Percentiles rank a stretch among this genome's conserved stretches.
phyloP scores from a whole-genome alignment of 2,113 vertebrate genomes.

The Eptesicus fuscus region DNA sequence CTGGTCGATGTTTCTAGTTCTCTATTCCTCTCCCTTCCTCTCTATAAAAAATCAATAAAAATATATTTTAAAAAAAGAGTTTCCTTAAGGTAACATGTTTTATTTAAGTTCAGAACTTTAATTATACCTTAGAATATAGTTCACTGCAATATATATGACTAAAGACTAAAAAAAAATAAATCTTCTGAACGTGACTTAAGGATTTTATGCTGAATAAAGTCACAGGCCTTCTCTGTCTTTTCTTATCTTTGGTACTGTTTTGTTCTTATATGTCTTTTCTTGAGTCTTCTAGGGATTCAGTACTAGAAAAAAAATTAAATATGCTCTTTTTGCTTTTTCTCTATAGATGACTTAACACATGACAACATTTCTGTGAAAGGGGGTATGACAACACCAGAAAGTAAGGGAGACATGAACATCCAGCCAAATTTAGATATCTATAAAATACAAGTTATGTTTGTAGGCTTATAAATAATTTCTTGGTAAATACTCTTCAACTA shows the following conservation, averaged over 20 bases:
- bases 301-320: not conserved
- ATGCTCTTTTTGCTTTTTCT: not conserved
- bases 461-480: conserved; percentile 60
- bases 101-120: not conserved
- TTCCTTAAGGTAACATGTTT: not conserved
- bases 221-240: not conserved
- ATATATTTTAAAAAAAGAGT: too few species aligned
- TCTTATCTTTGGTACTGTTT: not conserved
- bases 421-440: not conserved
- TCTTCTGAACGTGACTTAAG: not conserved
- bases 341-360: not conserved
- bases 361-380: not conserved
- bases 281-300: not conserved
- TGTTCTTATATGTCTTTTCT: not conserved
- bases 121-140: not conserved
- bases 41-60: too few species aligned
- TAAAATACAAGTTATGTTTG: not conserved
- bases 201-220: not conserved
- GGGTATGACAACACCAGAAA: not conserved
- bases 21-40: too few species aligned
- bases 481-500: conserved; percentile 55
- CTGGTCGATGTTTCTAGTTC: too few species aligned
- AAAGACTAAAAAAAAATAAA: not conserved
- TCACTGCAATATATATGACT: not conserved
- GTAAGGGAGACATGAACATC: not conserved